Conservation (phyloP, 2,797 vertebrate genomes). For the Sorex maritimensis region DNA sequence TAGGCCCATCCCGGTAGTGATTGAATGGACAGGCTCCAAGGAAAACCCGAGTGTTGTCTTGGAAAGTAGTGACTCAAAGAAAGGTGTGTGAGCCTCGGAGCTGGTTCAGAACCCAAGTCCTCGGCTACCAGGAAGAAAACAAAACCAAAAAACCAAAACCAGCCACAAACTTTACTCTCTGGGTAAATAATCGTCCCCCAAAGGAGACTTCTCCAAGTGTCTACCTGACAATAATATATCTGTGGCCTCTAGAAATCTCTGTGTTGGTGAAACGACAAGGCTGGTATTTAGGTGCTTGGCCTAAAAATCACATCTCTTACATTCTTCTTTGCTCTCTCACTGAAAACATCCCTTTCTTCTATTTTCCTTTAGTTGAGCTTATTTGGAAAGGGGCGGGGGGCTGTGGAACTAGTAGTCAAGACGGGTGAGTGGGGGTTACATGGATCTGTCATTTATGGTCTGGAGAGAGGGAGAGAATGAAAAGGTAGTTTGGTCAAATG, state of each 20-base stretch:
- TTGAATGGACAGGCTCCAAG: slow-evolving; percentile 65
- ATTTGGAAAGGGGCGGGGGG: not conserved
- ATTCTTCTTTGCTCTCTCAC: not conserved
- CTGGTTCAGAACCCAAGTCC: slow-evolving; percentile 41
- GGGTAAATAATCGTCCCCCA: slow-evolving; percentile 23
- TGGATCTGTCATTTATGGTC: not conserved
- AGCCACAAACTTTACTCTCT: not conserved
- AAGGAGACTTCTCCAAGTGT: not conserved
- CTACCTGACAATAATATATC: not conserved
- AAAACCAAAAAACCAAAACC: too few relatives aligned
- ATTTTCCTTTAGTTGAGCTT: not conserved
- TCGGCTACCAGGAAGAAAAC: not conserved
- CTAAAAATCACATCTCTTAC: slow-evolving; percentile 7
- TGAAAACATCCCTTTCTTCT: not conserved
- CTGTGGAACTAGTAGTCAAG: not conserved
- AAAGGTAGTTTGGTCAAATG: not conserved
- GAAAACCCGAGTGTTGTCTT: slow-evolving; percentile 79
- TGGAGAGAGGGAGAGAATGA: not conserved
- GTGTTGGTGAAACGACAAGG: not conserved
- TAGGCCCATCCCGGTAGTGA: slow-evolving; percentile 10
- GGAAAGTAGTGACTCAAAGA: slow-evolving; percentile 77
- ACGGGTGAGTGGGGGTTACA: not conserved
- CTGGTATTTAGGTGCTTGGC: not conserved
- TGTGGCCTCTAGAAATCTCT: not conserved
- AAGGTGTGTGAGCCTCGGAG: slow-evolving; percentile 23